Percentiles rank a stretch among this genome's conserved stretches.
Conservation (phyloP, 1,140 invertebrate species). For the Hesperophylax magnus region DNA sequence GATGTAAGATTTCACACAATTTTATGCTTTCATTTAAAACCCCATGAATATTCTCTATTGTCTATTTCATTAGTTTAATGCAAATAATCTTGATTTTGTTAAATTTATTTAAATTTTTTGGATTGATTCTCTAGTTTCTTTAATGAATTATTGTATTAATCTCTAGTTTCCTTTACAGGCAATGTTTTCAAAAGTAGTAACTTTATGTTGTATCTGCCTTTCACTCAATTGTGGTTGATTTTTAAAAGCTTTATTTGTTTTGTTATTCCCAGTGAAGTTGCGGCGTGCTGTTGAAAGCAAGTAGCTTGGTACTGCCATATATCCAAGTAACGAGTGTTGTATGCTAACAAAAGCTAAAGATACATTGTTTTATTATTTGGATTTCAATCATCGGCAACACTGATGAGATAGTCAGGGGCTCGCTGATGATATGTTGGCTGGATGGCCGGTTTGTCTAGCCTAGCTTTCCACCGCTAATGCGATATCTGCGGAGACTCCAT, state of each 20-base stretch:
- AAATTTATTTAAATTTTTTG: no score
- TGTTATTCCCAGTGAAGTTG: constrained; percentile 56
- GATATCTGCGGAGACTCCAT: constrained; percentile 5
- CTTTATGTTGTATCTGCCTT: no score
- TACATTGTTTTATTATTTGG: not conserved
- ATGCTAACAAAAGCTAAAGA: constrained; percentile 21
- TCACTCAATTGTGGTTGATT: constrained; percentile 33
- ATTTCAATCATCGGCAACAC: not conserved
- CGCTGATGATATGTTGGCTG: not conserved
- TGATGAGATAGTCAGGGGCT: constrained; percentile 1
- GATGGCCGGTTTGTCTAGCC: not conserved
- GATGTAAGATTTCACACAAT: constrained; percentile 61
- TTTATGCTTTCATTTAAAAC: constrained; percentile 5
- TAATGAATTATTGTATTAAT: no score
- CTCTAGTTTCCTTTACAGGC: no score
- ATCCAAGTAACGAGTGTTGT: not conserved
- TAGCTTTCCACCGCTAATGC: constrained; percentile 9
- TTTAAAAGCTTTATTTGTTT: constrained; percentile 49
- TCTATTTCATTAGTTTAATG: not conserved
- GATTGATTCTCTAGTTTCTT: no score
- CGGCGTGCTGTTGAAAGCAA: constrained; percentile 38
- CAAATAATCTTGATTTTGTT: not conserved
- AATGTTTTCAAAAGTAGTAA: no score
- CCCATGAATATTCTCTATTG: not conserved
- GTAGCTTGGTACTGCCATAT: constrained; percentile 14